Percentiles rank a stretch among this genome's conserved stretches.
Conservation (phyloP, 2,888 invertebrate species). For the Anthoptus insignis region DNA sequence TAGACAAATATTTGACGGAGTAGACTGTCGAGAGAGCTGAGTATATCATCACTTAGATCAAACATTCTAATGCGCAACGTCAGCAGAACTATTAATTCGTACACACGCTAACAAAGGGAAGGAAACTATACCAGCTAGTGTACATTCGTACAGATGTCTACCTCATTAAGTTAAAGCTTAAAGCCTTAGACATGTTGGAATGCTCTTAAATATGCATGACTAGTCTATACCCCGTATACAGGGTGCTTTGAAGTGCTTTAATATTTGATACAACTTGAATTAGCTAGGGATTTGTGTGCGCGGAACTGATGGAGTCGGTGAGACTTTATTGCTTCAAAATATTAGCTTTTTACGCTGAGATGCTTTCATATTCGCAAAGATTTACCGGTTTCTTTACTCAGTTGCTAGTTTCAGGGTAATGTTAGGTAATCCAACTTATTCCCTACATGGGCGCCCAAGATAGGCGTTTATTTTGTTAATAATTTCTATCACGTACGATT, state of each 20-base stretch:
- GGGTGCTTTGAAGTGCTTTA: conserved; percentile 51
- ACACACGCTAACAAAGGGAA: conserved; percentile 35
- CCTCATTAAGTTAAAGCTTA: conserved; percentile 69
- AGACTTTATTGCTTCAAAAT: conserved; percentile 37
- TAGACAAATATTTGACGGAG: background rate
- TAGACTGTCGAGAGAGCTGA: background rate
- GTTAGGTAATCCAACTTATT: background rate
- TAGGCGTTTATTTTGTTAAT: no score
- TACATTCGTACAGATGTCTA: conserved; percentile 47
- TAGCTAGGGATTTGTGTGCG: conserved; percentile 43
- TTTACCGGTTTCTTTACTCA: conserved; percentile 22
- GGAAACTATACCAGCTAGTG: conserved; percentile 26
- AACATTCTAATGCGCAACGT: conserved; percentile 25
- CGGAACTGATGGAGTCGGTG: conserved; percentile 38
- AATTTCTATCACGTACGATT: no score
- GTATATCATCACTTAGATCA: conserved; percentile 16
- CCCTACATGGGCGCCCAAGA: conserved; percentile 2
- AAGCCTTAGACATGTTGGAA: conserved; percentile 68
- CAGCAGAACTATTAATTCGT: conserved; percentile 40
- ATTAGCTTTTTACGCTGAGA: conserved; percentile 29
- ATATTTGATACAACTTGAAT: conserved; percentile 55
- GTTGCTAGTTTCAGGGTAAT: conserved; percentile 17
- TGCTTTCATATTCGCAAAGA: conserved; percentile 22
- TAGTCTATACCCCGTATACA: conserved; percentile 52
- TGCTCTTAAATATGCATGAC: conserved; percentile 69